A percentile compares a stretch with the other conserved stretches of the same genome.
Conservation (phyloP, 35 echinoderm and acorn worm species). For the Ophioderma brevispina region DNA sequence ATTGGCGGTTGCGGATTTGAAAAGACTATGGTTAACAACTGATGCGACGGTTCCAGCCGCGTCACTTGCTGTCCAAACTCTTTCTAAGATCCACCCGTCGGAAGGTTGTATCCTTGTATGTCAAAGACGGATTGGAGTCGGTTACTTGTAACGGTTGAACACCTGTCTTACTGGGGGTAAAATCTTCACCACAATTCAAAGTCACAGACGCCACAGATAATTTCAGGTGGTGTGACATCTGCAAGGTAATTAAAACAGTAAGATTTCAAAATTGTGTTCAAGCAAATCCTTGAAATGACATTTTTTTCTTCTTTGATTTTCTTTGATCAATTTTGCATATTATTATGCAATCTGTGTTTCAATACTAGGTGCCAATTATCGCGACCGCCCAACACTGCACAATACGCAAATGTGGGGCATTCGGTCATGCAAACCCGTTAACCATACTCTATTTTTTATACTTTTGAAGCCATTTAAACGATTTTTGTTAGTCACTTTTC, state of each 20-base stretch:
- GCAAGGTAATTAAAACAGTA: background rate
- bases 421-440: no score
- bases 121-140: background rate
- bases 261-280: no score
- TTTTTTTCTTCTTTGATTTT: no score
- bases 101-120: background rate
- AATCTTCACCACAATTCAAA: background rate
- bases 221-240: background rate
- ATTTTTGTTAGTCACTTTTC: no score
- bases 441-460: no score
- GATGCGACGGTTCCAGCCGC: background rate
- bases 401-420: no score
- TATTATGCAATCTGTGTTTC: no score
- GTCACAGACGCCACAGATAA: background rate
- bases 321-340: no score
- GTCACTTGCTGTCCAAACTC: background rate
- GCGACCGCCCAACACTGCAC: no score
- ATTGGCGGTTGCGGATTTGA: constrained; percentile 2
- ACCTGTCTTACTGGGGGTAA: background rate
- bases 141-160: background rate
- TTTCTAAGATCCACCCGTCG: background rate
- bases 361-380: no score
- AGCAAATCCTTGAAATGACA: no score
- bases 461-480: no score
- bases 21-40: background rate